Percentiles rank a stretch among this genome's conserved stretches.
Conservation (phyloP, 2,888 invertebrate species). For the Norana najaformis region DNA sequence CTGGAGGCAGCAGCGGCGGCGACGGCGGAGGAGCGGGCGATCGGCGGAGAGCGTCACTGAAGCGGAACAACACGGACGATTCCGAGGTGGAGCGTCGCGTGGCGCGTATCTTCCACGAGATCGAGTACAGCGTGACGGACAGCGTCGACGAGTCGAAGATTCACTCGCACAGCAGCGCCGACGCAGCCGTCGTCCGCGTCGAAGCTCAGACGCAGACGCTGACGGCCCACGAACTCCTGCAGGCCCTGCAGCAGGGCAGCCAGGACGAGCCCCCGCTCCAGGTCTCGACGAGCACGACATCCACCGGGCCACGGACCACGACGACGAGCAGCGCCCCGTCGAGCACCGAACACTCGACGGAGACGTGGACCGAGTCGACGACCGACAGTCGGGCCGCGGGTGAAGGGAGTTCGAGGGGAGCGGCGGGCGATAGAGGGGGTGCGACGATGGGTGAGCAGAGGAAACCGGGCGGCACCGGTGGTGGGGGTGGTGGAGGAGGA, state of each 20-base stretch:
- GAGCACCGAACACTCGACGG: neutral
- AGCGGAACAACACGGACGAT: conserved; percentile 45
- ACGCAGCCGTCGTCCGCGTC: conserved; percentile 31
- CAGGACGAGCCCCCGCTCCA: neutral
- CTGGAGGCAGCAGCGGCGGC: neutral
- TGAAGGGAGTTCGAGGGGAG: neutral
- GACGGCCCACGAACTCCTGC: conserved; percentile 33
- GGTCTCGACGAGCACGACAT: neutral
- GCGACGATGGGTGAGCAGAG: neutral
- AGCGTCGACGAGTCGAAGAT: conserved; percentile 45
- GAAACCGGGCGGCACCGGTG: neutral
- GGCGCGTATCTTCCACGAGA: conserved; percentile 42
- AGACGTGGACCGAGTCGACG: neutral
- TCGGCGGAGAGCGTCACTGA: conserved; percentile 37
- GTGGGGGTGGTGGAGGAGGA: neutral
- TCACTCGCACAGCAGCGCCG: conserved; percentile 21
- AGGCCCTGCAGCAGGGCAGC: neutral
- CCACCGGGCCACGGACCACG: neutral
- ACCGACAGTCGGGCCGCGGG: neutral
- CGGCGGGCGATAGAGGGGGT: neutral
- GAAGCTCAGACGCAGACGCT: conserved; percentile 34
- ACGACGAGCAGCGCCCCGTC: conserved; percentile 9
- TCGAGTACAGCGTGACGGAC: conserved; percentile 44
- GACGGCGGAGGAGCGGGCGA: neutral
- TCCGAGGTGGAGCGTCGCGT: conserved; percentile 45